Conservation (phyloP, 2,888 invertebrate genomes). For the Mycalesis mineus region DNA sequence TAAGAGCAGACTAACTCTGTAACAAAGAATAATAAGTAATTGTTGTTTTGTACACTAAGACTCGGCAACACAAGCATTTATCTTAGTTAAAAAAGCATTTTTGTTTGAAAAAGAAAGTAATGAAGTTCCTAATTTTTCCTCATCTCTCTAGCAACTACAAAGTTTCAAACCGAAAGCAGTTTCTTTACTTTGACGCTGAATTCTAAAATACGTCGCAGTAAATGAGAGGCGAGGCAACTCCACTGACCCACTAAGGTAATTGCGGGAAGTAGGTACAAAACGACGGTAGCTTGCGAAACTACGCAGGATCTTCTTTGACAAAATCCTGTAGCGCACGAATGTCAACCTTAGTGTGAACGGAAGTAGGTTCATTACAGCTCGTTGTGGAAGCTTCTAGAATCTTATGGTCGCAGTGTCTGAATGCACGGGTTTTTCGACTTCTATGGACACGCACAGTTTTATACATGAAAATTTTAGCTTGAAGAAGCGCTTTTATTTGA, state of each 20-base stretch:
- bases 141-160: not conserved
- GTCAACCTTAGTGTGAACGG: not conserved
- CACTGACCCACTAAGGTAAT: constrained; percentile 29
- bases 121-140: not conserved
- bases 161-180: not conserved
- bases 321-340: not conserved
- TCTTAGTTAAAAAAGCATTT: no score
- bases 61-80: no score
- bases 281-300: constrained; percentile 24
- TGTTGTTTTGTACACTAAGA: no score
- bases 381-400: not conserved
- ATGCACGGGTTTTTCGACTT: not conserved
- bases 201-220: not conserved
- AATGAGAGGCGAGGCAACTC: constrained; percentile 9
- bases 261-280: constrained; percentile 22
- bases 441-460: not conserved
- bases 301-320: constrained; percentile 1
- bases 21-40: no score
- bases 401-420: not conserved
- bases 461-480: no score
- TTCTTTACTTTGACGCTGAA: constrained; percentile 2
- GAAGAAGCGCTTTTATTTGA: no score
- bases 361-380: not conserved
- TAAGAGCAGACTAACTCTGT: no score
- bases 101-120: not conserved